Percentiles rank a stretch among this genome's conserved stretches.
Conservation (phyloP, 2,888 invertebrate genomes). For the Volucella zonaria region DNA sequence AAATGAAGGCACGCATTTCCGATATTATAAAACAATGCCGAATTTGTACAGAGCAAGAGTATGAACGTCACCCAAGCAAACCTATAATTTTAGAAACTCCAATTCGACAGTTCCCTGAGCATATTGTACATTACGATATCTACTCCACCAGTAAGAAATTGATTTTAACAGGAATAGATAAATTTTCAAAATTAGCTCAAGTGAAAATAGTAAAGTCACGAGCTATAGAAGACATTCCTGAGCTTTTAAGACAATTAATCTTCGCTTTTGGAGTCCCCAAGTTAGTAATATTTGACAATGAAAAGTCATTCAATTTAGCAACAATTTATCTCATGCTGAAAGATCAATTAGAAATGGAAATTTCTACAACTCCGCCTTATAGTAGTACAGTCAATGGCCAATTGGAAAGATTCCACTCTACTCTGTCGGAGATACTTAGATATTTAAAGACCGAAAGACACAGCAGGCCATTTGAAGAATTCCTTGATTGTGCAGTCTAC, state of each 20-base stretch:
- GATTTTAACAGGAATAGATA: slow-evolving; percentile 13
- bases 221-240: slow-evolving; percentile 9
- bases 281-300: slow-evolving; percentile 32
- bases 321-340: slow-evolving; percentile 33
- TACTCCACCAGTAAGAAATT: too few species aligned
- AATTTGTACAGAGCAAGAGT: slow-evolving; percentile 35
- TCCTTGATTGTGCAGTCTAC: slow-evolving; percentile 27
- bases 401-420: slow-evolving; percentile 50
- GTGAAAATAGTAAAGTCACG: slow-evolving; percentile 1
- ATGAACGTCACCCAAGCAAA: slow-evolving; percentile 38
- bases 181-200: slow-evolving; percentile 39
- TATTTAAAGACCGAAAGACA: slow-evolving; percentile 23
- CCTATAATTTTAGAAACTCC: slow-evolving; percentile 36
- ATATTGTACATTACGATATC: slow-evolving; percentile 47
- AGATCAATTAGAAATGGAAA: slow-evolving; percentile 14
- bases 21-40: slow-evolving; percentile 31
- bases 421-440: slow-evolving; percentile 24
- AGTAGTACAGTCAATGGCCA: slow-evolving; percentile 34
- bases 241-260: slow-evolving; percentile 28
- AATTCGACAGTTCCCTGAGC: slow-evolving; percentile 33
- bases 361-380: slow-evolving; percentile 30
- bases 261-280: slow-evolving; percentile 43
- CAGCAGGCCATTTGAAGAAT: slow-evolving; percentile 1
- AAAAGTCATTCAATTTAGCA: slow-evolving; percentile 34
- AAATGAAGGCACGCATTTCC: not conserved